Evolutionary conservation across 2,888 invertebrate species (phyloP), one percentile per base, ranked within the genome.

Genomic region (Perithous albicinctus): DNA sequence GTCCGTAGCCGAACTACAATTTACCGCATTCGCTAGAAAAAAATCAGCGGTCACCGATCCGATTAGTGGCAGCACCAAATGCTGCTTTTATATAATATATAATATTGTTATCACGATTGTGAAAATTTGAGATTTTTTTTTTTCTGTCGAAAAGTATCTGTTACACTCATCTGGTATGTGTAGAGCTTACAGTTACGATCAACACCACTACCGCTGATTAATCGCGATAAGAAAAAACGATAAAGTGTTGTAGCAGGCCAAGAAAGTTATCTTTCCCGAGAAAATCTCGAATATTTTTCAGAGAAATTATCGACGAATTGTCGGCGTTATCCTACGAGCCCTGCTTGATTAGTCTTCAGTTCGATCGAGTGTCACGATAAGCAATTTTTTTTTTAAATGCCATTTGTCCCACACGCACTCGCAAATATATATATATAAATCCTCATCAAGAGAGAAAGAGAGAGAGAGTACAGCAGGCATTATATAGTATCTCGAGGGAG

Each of bases 241-340:
- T 23, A 59, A 59, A 59, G 41, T 29, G 41, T 12, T 6, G 48
- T 61, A 41, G 23, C n/a, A 20, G 4, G n/a, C 63, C 29, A 15
- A 15, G 5, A 38, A n/a, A 15, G 64, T 7, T 23, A 41, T 56
- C 35, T n/a, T 7, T 10, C 66, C 26, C 73, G 20, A 38, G 73
- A 67, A 61, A 73, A 67, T 61, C 73, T 15, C 8, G 8, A 18
- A 59, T 5, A 35, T 12, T 72, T 78, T 73, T 78, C 46, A 48
- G 15, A 35, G 18, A 18, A 76, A 78, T 54, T 59, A 23, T 18
- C 35, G 70, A 78, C 38, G 70, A 66, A 18, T 78, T 38, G 7
- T n/a, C n/a, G 18, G 59, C 20, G 15, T n/a, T 59, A 56, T 78
- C 41, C 5, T 8, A 26, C 64, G n/a, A 29, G 23, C 23, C 38